phyloP scores from a whole-genome alignment of 2,888 invertebrate species.

The Conus canariensis region DNA sequence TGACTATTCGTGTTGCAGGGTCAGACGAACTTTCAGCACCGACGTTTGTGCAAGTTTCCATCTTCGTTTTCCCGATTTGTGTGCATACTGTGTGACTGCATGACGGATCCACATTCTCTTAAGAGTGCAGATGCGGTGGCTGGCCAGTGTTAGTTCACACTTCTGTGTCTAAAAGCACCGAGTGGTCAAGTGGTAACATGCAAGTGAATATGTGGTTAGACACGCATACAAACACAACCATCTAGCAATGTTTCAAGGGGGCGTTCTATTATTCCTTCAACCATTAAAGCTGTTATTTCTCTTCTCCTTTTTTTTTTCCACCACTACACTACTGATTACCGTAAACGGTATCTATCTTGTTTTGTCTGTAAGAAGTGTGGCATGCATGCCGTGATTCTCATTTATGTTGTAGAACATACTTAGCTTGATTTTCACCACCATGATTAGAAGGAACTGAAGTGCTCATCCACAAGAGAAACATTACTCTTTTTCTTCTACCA shows the following conservation, averaged over 20 bases:
- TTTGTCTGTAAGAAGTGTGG: too few relatives aligned
- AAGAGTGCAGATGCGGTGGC: neutral
- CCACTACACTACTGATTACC: too few relatives aligned
- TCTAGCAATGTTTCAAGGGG: neutral
- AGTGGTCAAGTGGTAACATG: slow-evolving; percentile 16
- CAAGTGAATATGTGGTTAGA: slow-evolving; percentile 29
- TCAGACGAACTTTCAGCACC: neutral
- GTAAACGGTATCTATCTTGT: too few relatives aligned
- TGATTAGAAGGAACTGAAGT: too few relatives aligned
- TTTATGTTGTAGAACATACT: too few relatives aligned
- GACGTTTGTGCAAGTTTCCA: neutral
- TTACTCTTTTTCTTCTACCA: too few relatives aligned
- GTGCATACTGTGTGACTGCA: neutral
- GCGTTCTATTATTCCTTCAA: neutral
- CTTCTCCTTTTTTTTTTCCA: too few relatives aligned
- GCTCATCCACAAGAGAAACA: too few relatives aligned
- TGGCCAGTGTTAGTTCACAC: slow-evolving; percentile 19
- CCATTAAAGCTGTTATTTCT: neutral
- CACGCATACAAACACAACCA: slow-evolving; percentile 2
- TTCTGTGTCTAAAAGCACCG: slow-evolving; percentile 16
- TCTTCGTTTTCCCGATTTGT: neutral
- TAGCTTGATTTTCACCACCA: too few relatives aligned
- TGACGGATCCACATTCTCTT: too few relatives aligned
- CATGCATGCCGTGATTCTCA: too few relatives aligned
- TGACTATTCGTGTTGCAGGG: neutral